Evolutionary conservation across 2,888 invertebrate species (phyloP).

Genomic region (Zonitis immaculata): DNA sequence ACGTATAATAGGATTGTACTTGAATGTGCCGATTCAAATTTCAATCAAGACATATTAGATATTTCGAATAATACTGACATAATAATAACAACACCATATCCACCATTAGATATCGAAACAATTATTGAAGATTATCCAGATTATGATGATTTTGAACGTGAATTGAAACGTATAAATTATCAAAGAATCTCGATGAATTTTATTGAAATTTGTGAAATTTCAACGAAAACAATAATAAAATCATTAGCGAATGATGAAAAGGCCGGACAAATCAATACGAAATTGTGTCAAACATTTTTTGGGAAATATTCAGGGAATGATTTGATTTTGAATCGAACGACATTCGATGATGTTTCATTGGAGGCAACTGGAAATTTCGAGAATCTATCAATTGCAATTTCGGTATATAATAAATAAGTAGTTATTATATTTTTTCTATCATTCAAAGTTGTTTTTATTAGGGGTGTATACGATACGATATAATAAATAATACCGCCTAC

Average conservation of each 20-base stretch:
- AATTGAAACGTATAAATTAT: slow-evolving; percentile 4
- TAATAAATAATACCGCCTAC: too few relatives aligned
- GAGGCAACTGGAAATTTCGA: background rate
- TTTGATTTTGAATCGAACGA: background rate
- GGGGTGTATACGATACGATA: too few relatives aligned
- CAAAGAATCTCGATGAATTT: slow-evolving; percentile 3
- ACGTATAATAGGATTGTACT: slow-evolving; percentile 1
- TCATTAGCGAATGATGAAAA: slow-evolving; percentile 6
- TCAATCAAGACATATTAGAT: background rate
- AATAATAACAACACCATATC: slow-evolving; percentile 8
- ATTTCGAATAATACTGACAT: background rate
- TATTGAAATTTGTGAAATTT: slow-evolving; percentile 1
- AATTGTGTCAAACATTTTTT: background rate
- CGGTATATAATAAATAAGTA: too few relatives aligned
- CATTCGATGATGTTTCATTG: background rate
- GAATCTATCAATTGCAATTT: background rate
- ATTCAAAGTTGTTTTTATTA: too few relatives aligned
- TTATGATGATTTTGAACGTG: slow-evolving; percentile 6
- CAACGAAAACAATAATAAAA: background rate
- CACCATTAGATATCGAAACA: background rate
- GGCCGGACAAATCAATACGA: background rate
- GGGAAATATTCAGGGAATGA: background rate
- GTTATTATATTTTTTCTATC: too few relatives aligned
- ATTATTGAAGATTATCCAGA: slow-evolving; percentile 9
- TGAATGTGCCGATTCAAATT: slow-evolving; percentile 2